A percentile compares a stretch with the other conserved stretches of the same genome.
Conservation (phyloP, 2,113 vertebrate genomes). For the Xiphophorus couchianus region DNA sequence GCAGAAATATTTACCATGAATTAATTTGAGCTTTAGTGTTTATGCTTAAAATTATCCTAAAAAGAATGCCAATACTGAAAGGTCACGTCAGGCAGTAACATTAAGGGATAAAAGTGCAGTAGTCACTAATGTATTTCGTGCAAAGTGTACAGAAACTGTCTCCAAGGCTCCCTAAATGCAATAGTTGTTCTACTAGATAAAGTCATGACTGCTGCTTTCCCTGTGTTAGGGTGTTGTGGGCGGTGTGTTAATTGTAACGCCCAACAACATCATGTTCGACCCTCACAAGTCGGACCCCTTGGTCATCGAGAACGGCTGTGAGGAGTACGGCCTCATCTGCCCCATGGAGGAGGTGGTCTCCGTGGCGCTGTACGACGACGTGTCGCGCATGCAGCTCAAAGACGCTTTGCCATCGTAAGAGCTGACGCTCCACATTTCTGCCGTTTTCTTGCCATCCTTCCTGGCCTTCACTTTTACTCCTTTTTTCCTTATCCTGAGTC, state of each 20-base stretch:
- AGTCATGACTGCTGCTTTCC: not conserved
- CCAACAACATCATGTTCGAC: constrained; percentile 99
- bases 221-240: constrained; percentile 90
- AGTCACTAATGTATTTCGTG: too few species aligned
- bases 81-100: too few species aligned
- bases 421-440: not conserved
- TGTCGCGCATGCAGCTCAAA: constrained; percentile 98
- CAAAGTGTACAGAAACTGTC: not conserved
- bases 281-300: constrained; percentile 98
- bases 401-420: constrained; percentile 98
- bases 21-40: too few species aligned
- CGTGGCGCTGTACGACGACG: constrained; percentile 93
- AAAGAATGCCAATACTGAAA: too few species aligned
- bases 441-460: not conserved
- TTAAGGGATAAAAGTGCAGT: too few species aligned
- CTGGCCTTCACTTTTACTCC: not conserved
- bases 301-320: constrained; percentile 97
- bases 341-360: constrained; percentile 97
- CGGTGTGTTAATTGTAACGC: constrained; percentile 97
- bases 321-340: constrained; percentile 97
- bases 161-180: not conserved
- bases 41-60: too few species aligned
- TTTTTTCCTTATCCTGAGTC: constrained; percentile 17
- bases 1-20: too few species aligned
- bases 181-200: not conserved